Conservation (phyloP, 2,888 invertebrate genomes). For the Zygothrica quintamaculata region DNA sequence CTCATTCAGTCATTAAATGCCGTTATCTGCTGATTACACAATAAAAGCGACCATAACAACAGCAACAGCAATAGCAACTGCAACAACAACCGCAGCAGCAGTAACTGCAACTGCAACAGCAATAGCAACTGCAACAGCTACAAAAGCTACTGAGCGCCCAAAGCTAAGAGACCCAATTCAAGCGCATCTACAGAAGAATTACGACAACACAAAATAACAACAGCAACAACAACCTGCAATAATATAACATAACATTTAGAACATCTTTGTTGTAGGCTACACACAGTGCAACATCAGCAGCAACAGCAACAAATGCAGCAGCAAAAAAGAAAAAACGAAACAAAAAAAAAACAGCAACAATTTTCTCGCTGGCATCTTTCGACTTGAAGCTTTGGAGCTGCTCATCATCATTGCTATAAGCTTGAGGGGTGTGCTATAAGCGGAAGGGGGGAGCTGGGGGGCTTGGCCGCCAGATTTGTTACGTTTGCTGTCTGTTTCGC, state of each 20-base stretch:
- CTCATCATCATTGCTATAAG: constrained; percentile 22
- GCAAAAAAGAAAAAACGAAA: constrained; percentile 23
- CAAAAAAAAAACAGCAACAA: constrained; percentile 34
- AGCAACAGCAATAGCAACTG: constrained; percentile 37
- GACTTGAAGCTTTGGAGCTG: constrained; percentile 11
- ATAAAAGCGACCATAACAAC: constrained; percentile 73
- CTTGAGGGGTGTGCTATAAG: background rate
- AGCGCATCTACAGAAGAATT: constrained; percentile 68
- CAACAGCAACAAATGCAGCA: constrained; percentile 23
- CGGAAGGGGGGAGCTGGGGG: constrained; percentile 10
- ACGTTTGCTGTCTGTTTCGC: constrained; percentile 43
- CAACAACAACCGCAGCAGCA: constrained; percentile 20
- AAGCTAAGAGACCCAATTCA: constrained; percentile 72
- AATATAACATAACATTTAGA: constrained; percentile 75
- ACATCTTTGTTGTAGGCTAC: constrained; percentile 63
- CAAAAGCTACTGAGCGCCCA: constrained; percentile 69
- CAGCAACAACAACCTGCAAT: constrained; percentile 39
- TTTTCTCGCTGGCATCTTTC: constrained; percentile 39
- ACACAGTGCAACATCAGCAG: constrained; percentile 21
- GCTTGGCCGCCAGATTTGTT: constrained; percentile 49
- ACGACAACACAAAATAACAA: constrained; percentile 39
- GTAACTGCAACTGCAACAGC: constrained; percentile 10
- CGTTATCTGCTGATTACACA: constrained; percentile 84
- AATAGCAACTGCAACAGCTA: constrained; percentile 17
- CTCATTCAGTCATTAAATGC: constrained; percentile 84